These are phyloP conservation scores for Dipodomys stephensi DNA, from an alignment of 2,113 vertebrate genomes.

Conservation along the genomic window DNA sequence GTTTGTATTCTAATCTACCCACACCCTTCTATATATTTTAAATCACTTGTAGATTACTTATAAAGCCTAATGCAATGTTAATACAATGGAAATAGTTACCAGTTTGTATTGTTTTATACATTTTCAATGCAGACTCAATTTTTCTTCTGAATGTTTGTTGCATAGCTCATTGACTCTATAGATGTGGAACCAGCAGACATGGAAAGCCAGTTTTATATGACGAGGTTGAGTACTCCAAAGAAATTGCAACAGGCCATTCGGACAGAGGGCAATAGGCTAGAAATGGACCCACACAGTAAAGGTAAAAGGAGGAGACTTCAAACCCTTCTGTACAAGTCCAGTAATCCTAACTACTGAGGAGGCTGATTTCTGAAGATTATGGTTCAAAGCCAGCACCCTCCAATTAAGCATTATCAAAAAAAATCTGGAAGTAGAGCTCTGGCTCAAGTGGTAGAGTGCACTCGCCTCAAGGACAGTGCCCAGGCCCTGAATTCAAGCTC, in stretches of 20 bases:
- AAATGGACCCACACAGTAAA: not conserved
- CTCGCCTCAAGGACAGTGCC: too few relatives aligned
- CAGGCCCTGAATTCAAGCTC: too few relatives aligned
- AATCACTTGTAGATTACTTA: not conserved
- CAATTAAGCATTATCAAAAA: too few relatives aligned
- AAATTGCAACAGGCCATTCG: not conserved
- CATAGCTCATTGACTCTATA: not conserved
- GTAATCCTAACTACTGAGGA: too few relatives aligned
- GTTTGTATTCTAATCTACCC: not conserved
- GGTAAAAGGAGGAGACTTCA: not conserved
- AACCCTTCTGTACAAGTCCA: too few relatives aligned
- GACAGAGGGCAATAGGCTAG: not conserved
- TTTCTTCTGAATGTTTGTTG: not conserved
- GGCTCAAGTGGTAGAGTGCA: too few relatives aligned
- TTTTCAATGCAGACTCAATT: not conserved
- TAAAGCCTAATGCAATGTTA: not conserved
- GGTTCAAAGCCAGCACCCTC: too few relatives aligned
- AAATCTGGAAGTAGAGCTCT: too few relatives aligned
- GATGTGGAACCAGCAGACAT: not conserved
- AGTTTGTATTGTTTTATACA: not conserved
- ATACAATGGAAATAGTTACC: not conserved
- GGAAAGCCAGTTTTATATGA: not conserved
- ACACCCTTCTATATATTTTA: not conserved
- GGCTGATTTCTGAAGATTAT: too few relatives aligned
- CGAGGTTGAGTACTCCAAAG: not conserved